Evolutionary conservation across 2,113 vertebrate species (phyloP).

Genomic region (Lampris incognitus): DNA sequence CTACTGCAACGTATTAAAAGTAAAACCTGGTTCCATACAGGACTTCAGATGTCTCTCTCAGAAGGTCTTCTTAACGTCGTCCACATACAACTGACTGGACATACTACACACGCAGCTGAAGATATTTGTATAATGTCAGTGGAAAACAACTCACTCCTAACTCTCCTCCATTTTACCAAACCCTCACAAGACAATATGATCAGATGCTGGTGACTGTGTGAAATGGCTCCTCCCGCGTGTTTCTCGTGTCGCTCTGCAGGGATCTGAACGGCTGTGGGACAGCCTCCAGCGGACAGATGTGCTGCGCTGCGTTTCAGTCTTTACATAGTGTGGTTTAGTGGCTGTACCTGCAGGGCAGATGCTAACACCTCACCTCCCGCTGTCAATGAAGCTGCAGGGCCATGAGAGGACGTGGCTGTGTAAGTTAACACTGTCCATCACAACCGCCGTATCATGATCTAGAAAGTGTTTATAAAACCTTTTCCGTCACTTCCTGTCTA

Average conservation of each 20-base stretch:
- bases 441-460: no score
- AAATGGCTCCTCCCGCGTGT: no score
- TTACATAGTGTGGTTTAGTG: no score
- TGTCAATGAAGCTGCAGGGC: no score
- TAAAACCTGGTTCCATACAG: conserved; percentile 7
- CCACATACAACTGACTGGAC: conserved; percentile 3
- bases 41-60: neutral
- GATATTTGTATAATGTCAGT: conserved; percentile 19
- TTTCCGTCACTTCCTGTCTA: no score
- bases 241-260: no score
- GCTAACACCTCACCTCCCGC: no score
- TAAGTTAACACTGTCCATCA: no score
- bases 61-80: conserved; percentile 1
- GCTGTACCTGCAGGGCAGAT: no score
- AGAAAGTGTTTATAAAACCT: no score
- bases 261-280: neutral
- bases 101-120: conserved; percentile 14
- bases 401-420: no score
- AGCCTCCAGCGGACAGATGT: conserved; percentile 8
- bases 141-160: conserved; percentile 27
- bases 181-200: neutral
- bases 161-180: conserved; percentile 43
- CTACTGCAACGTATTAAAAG: neutral
- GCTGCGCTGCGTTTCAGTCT: neutral
- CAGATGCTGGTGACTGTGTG: no score